Evolutionary conservation across 2,888 invertebrate species (phyloP).

Genomic region (Podabrus alpinus): DNA sequence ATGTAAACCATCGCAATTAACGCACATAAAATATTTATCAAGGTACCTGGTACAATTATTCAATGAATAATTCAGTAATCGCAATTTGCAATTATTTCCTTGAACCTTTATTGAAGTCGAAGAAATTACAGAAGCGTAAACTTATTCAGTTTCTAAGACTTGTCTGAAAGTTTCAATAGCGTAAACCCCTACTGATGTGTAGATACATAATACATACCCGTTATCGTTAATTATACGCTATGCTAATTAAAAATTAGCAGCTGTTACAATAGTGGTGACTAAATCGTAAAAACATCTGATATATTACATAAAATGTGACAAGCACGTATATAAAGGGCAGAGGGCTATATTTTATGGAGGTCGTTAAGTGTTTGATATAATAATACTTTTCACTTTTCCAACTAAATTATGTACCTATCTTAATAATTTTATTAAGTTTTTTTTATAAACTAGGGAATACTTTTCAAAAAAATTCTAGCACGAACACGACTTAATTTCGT

Average conservation of each 20-base stretch:
- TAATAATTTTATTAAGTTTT: neutral
- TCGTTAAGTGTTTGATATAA: neutral
- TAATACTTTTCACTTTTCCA: neutral
- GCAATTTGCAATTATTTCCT: neutral
- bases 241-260: neutral
- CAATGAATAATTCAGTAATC: neutral
- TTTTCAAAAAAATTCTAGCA: no score
- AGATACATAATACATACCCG: neutral
- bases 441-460: neutral
- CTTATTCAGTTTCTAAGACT: neutral
- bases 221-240: neutral
- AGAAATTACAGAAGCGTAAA: neutral
- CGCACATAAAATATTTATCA: neutral
- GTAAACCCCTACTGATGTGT: neutral
- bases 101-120: neutral
- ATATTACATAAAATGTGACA: neutral
- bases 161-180: neutral
- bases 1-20: neutral
- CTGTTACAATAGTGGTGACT: neutral
- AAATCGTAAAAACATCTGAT: neutral
- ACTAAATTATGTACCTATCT: neutral
- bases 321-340: neutral
- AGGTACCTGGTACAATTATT: neutral
- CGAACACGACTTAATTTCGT: no score
- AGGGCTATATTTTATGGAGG: neutral